These are phyloP conservation scores for Caracal caracal DNA, from an alignment of 2,113 vertebrate genomes.

Conservation along the genomic window DNA sequence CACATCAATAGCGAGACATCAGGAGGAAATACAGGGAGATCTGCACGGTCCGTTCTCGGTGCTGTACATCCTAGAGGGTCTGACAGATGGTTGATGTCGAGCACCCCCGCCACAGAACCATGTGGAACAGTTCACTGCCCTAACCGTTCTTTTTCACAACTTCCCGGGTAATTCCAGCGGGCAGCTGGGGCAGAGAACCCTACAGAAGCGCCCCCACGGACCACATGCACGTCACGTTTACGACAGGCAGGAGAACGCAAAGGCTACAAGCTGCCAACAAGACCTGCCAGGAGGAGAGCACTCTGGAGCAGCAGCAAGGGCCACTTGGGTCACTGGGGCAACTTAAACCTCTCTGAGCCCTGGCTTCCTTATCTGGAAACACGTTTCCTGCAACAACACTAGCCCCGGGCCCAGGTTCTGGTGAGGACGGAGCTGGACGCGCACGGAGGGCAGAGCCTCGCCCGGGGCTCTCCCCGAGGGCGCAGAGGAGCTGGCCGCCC, in stretches of 20 bases:
- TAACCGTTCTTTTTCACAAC: background rate
- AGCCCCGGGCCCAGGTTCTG: background rate
- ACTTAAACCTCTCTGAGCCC: background rate
- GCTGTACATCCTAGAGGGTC: rapidly evolving
- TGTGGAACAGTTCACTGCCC: rapidly evolving
- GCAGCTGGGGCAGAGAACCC: rapidly evolving
- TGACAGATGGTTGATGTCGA: rapidly evolving
- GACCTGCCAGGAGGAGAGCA: rapidly evolving
- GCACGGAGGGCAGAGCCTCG: rapidly evolving
- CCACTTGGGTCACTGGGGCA: background rate
- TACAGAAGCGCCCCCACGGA: background rate
- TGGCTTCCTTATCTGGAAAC: background rate
- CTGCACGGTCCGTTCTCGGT: rapidly evolving
- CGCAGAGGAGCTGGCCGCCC: background rate
- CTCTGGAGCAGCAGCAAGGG: rapidly evolving
- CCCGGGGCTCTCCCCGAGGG: background rate
- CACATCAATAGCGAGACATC: too few species aligned
- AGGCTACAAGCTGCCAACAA: rapidly evolving
- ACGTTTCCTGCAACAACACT: background rate
- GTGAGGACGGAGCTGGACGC: rapidly evolving
- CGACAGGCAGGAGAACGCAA: rapidly evolving
- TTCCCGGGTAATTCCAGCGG: rapidly evolving
- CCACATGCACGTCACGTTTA: rapidly evolving
- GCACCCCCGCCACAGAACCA: too few species aligned
- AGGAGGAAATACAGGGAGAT: rapidly evolving